Evolutionary conservation across 2,113 vertebrate genomes (phyloP).

Genomic region (Oreotrochilus melanogaster): DNA sequence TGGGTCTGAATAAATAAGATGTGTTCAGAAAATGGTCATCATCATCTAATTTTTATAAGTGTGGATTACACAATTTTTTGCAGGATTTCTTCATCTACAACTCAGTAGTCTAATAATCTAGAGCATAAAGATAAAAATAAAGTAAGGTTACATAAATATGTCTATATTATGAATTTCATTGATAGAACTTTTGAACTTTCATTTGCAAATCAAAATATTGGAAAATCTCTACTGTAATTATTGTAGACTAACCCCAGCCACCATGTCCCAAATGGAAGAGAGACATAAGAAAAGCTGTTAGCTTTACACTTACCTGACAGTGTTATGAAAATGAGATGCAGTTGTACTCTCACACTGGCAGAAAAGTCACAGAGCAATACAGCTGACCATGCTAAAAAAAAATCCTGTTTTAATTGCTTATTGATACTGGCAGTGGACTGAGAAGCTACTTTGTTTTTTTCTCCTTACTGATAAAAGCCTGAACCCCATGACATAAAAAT

Average conservation of each 20-base stretch:
- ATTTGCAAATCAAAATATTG: background rate
- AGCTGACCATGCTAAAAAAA: background rate
- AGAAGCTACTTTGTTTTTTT: accelerated
- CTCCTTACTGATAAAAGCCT: background rate
- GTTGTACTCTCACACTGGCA: background rate
- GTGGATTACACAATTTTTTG: background rate
- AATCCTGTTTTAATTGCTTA: accelerated
- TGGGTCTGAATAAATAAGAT: background rate
- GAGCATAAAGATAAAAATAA: background rate
- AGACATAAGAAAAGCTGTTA: background rate
- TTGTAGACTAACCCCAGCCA: background rate
- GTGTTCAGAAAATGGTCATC: background rate
- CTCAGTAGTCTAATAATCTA: background rate
- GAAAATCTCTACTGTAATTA: background rate
- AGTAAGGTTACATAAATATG: background rate
- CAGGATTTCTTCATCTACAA: background rate
- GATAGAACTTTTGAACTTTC: background rate
- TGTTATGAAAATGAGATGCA: accelerated
- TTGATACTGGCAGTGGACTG: background rate
- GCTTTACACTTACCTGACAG: background rate
- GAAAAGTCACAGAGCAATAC: background rate
- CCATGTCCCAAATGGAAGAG: background rate
- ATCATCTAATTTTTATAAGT: background rate
- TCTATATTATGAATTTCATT: background rate
- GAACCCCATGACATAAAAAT: background rate